phyloP scores from a whole-genome alignment of 2,113 vertebrate species.

The Girardinichthys multiradiatus region DNA sequence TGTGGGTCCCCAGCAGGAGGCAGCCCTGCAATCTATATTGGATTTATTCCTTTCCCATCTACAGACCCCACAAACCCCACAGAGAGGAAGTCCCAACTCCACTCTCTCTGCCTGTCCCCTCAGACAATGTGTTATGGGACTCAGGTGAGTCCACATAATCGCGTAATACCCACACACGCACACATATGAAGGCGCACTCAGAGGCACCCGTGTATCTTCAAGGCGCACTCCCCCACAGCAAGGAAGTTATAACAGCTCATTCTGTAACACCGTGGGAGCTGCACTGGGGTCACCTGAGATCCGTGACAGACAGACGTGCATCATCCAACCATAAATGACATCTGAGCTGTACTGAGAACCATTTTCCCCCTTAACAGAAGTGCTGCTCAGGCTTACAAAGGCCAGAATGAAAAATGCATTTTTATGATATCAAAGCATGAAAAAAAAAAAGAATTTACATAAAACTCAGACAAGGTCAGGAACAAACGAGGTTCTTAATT shows the following conservation, averaged over 20 bases:
- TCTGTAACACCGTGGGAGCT: slow-evolving; percentile 68
- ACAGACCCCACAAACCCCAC: slow-evolving; percentile 77
- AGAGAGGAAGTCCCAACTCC: slow-evolving; percentile 76
- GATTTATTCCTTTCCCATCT: slow-evolving; percentile 86
- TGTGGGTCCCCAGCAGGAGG: slow-evolving; percentile 84
- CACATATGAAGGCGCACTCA: slow-evolving; percentile 46
- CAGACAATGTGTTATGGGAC: slow-evolving; percentile 75
- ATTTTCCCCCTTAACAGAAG: slow-evolving; percentile 42
- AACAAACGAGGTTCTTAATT: slow-evolving; percentile 99
- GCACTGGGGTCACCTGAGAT: slow-evolving; percentile 64
- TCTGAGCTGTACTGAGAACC: slow-evolving; percentile 50
- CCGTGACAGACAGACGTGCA: slow-evolving; percentile 37
- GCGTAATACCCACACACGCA: slow-evolving; percentile 62
- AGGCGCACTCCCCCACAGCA: slow-evolving; percentile 70
- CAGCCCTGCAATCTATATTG: slow-evolving; percentile 85
- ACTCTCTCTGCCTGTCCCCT: slow-evolving; percentile 59
- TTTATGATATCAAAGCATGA: slow-evolving; percentile 74
- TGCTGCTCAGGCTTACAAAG: slow-evolving; percentile 64
- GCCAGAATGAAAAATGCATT: slow-evolving; percentile 63
- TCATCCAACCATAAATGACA: slow-evolving; percentile 30
- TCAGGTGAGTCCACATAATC: slow-evolving; percentile 67
- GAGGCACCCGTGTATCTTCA: slow-evolving; percentile 56
- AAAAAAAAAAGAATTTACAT: slow-evolving; percentile 91
- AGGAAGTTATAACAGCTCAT: slow-evolving; percentile 72
- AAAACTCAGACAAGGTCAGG: slow-evolving; percentile 99